Base-by-base conservation (phyloP, 2,797 vertebrate species). In the Bovichtus variegatus region DNA sequence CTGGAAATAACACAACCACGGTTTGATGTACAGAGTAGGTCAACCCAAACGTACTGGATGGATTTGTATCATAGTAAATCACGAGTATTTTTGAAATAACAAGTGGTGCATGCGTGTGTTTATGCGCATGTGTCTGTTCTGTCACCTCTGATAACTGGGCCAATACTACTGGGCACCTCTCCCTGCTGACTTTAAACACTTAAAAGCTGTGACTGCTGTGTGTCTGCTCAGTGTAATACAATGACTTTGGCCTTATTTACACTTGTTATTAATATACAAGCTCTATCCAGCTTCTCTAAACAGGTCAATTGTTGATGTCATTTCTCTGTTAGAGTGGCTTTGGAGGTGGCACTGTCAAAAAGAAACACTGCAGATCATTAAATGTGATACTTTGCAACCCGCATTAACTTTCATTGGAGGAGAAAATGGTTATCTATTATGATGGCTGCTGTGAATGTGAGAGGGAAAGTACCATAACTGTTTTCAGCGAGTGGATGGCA, bases 81-180 rank as follows among this genome's bases (percentile, higher is more conserved):
- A 16, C 4, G 23, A 57, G 16, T 18, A 40, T 66, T 61, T 46
- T 61, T 46, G 3, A 71, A 63, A 57, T 57, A 10, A 9, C 9
- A 58, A 27, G 18, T 34, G 34, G 16, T 44, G 55, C 16, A 23
- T 34, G 13, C 46, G 27, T 50, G 44, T 71, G 68, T 65, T 41
- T 8, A 12, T 44, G 50, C 4, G 44, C 66, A 53, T 50, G 71
- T 25, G 27, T 71, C 23, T 63, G 58, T 68, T 78, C 49, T 71
- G 62, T 80, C 79, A 82, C 77, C 76, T 87, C 78, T 83, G 55
- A 71, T 82, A 87, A 83, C 51, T 86, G 57, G 79, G 82, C 57
- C 79, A 85, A 34, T 63, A 57, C 73, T 57, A 10, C 71, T 60
- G 78, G 69, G 80, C 71, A 44, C 29, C 10, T 70, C 49, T 82